These are phyloP conservation scores for Dinocampus coccinellae DNA, from an alignment of 2,888 invertebrate species.

Conservation along the genomic window DNA sequence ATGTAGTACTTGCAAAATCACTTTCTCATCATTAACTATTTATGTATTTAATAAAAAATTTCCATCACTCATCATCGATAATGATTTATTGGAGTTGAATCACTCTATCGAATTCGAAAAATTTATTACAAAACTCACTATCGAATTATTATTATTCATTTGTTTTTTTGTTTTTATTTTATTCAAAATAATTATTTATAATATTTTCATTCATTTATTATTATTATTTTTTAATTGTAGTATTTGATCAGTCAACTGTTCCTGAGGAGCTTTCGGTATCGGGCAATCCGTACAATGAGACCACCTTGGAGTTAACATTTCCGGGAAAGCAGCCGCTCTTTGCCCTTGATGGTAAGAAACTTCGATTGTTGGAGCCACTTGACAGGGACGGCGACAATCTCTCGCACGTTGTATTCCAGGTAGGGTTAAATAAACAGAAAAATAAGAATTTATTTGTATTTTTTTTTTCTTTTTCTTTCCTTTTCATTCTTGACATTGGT, in stretches of 20 bases:
- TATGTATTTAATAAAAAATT: slow-evolving; percentile 19
- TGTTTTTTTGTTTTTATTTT: neutral
- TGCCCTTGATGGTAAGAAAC: slow-evolving; percentile 84
- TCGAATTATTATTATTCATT: neutral
- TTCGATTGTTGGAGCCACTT: slow-evolving; percentile 83
- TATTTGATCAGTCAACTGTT: slow-evolving; percentile 85
- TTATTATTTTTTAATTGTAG: slow-evolving; percentile 68
- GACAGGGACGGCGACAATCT: slow-evolving; percentile 89
- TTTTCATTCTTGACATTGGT: neutral
- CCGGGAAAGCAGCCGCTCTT: slow-evolving; percentile 85
- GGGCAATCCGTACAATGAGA: slow-evolving; percentile 84
- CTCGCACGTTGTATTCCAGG: slow-evolving; percentile 91
- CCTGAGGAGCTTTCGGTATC: slow-evolving; percentile 86
- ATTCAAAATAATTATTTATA: no score
- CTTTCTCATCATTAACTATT: slow-evolving; percentile 39
- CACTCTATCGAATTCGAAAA: neutral
- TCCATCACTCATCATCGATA: neutral
- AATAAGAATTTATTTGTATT: neutral
- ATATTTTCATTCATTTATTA: no score
- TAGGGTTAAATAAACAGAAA: slow-evolving; percentile 62
- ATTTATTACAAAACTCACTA: neutral
- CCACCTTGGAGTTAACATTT: slow-evolving; percentile 83
- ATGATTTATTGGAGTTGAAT: neutral
- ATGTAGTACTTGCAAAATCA: slow-evolving; percentile 42
- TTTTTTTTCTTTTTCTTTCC: no score